Evolutionary conservation across 2,797 vertebrate species (phyloP), one percentile per base, ranked within the genome.

Genomic region (Squalus acanthias): DNA sequence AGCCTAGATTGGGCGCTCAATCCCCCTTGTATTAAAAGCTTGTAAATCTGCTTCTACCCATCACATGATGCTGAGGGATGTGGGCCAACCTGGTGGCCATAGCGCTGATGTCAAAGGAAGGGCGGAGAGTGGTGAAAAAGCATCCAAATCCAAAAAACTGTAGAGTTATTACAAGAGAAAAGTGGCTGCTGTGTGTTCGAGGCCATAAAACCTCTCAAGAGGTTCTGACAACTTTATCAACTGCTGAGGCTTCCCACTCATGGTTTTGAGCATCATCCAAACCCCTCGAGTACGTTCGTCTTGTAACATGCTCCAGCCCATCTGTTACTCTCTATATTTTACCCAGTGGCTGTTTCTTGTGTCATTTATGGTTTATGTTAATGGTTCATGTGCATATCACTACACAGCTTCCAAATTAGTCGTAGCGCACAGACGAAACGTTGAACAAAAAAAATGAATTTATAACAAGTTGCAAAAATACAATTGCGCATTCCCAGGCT

Each of bases 181-280:
- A 91, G 26, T 17, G 3, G 57, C 15, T 65, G 57, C 88, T 65
- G 3, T 65, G 29, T 7, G 82, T 91, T 63, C 57, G 63, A 70
- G 24, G 93, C 65, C 39, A 13, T 95, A 39, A 95, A 95, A 69
- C 39, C 65, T 69, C 92, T 95, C 93, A 95, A 95, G 93, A 69
- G 94, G 70, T 29, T 72, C 94, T 72, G 94, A 74, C 70, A 95
- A 95, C 50, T 76, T 76, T 74, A 95, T 76, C 69, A 95, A 33
- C 46, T 29, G 94, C 29, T n/a, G 46, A 72, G 70, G 10, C 29
- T 95, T 15, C 17, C 22, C 94, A 74, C 69, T 72, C 94, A 50
- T 6, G 50, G 29, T 53, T 95, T 60, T 17, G 70, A 95, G 67
- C 94, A 76, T n/a, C 46, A 76, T 74, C 50, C 94, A 95, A 57